phyloP scores from a whole-genome alignment of 2,888 invertebrate species.

The Dynastes grantii region DNA sequence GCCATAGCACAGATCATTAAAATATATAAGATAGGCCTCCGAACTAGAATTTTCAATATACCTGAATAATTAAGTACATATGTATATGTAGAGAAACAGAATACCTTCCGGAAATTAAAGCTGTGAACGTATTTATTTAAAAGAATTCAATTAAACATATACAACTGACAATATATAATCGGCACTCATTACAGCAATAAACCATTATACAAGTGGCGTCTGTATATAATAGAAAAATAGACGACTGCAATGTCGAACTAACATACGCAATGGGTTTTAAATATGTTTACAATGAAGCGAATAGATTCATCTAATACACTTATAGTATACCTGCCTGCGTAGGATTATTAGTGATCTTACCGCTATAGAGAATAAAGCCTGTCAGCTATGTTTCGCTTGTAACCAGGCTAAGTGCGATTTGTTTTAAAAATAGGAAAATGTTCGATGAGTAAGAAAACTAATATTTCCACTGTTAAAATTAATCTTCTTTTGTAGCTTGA shows the following conservation, averaged over 20 bases:
- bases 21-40: not conserved
- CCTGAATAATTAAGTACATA: not conserved
- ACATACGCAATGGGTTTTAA: slow-evolving; percentile 3
- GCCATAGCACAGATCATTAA: slow-evolving; percentile 23
- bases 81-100: not conserved
- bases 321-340: not conserved
- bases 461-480: no score
- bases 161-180: slow-evolving; percentile 31
- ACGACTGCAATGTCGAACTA: slow-evolving; percentile 5
- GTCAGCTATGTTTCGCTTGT: no score
- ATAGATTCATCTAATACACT: not conserved
- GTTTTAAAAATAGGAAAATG: no score
- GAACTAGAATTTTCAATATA: not conserved
- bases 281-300: slow-evolving; percentile 2
- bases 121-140: slow-evolving; percentile 33
- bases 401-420: no score
- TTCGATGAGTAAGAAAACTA: no score
- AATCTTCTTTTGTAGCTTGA: no score
- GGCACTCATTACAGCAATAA: slow-evolving; percentile 28
- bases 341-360: not conserved
- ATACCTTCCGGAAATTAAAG: not conserved
- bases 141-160: slow-evolving; percentile 13
- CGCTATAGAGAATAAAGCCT: no score
- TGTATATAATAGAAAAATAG: slow-evolving; percentile 40
- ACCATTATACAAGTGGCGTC: slow-evolving; percentile 14